Percentiles rank a stretch among this genome's conserved stretches.
Conservation (phyloP, 1,140 invertebrate species). For the Wasmannia auropunctata region DNA sequence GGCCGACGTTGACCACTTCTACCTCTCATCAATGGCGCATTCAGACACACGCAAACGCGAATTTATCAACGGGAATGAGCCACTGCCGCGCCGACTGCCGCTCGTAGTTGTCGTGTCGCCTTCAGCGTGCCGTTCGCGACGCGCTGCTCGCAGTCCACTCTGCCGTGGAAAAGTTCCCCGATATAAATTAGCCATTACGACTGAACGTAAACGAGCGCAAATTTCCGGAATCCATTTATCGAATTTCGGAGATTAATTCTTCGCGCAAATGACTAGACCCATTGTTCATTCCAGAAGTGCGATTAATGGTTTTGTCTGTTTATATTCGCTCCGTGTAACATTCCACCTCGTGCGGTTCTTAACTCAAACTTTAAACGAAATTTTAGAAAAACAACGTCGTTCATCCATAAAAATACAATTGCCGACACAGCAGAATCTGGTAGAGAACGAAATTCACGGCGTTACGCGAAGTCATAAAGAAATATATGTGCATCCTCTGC, state of each 20-base stretch:
- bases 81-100: conserved; percentile 66
- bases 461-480: background rate
- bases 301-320: background rate
- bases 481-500: background rate
- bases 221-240: background rate
- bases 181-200: conserved; percentile 19
- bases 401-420: background rate
- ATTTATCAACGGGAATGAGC: conserved; percentile 83
- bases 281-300: background rate
- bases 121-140: background rate
- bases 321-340: background rate
- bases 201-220: conserved; percentile 2
- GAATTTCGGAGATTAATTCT: background rate
- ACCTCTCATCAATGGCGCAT: conserved; percentile 84
- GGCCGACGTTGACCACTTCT: conserved; percentile 75
- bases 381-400: background rate
- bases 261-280: background rate
- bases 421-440: background rate
- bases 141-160: background rate
- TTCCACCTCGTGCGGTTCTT: background rate
- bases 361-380: background rate
- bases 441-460: background rate
- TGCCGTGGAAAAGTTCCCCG: conserved; percentile 3
- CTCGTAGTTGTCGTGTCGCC: conserved; percentile 1
- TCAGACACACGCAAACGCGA: conserved; percentile 79